A percentile compares a stretch with the other conserved stretches of the same genome.
Evolutionary conservation across 2,113 vertebrate species (phyloP).

Genomic region (Phylloscopus trochilus): DNA sequence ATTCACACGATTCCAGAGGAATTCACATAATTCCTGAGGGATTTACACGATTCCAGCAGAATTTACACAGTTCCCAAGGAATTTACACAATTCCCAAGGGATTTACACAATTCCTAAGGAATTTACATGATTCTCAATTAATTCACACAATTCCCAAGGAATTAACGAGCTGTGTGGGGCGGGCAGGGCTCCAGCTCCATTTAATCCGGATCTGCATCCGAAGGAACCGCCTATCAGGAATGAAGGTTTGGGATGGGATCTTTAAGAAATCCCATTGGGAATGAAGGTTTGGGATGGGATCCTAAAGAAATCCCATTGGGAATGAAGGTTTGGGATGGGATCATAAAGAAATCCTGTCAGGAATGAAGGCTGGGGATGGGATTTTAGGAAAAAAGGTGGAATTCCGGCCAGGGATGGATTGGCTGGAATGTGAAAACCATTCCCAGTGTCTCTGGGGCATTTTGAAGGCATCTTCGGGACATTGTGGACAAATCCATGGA

Average conservation of each 20-base stretch:
- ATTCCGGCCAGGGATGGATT: not conserved
- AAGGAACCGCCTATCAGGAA: conserved; percentile 66
- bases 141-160: conserved; percentile 45
- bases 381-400: not conserved
- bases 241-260: no score
- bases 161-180: conserved; percentile 80
- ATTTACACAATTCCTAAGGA: no score
- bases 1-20: no score
- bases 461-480: not conserved
- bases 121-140: no score
- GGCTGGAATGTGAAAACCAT: not conserved
- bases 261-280: no score
- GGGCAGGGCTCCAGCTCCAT: conserved; percentile 77
- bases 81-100: no score
- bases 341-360: not conserved
- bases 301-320: not conserved
- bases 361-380: not conserved
- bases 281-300: no score
- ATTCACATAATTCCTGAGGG: no score
- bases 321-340: no score
- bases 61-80: no score
- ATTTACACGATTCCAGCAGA: no score
- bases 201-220: conserved; percentile 85
- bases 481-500: accelerated
- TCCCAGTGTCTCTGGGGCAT: not conserved